phyloP scores from a whole-genome alignment of 1,140 invertebrate genomes.

The Drosophila ficusphila region DNA sequence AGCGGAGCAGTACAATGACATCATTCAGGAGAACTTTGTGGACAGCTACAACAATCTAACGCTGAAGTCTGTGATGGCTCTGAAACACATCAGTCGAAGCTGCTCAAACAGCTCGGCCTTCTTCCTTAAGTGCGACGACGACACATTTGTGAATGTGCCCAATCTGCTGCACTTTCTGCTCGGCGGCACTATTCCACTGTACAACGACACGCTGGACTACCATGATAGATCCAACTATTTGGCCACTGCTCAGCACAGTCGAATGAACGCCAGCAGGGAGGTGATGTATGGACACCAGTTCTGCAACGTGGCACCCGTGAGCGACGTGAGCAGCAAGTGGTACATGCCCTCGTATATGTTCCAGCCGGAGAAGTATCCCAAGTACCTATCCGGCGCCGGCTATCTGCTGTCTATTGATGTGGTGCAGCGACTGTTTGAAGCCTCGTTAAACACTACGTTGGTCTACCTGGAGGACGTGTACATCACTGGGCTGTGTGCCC shows the following conservation, averaged over 20 bases:
- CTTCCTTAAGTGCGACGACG: constrained; percentile 93
- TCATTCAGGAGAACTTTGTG: constrained; percentile 95
- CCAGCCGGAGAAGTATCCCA: constrained; percentile 89
- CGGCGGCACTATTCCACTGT: constrained; percentile 80
- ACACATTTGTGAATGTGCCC: constrained; percentile 92
- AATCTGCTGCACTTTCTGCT: constrained; percentile 85
- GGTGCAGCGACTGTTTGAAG: constrained; percentile 88
- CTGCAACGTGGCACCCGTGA: constrained; percentile 89
- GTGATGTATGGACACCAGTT: constrained; percentile 90
- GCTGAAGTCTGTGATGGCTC: constrained; percentile 93
- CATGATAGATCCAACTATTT: constrained; percentile 57
- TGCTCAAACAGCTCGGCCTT: constrained; percentile 87
- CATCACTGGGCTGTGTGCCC: constrained; percentile 88
- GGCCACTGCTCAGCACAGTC: constrained; percentile 51
- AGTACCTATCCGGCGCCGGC: constrained; percentile 93
- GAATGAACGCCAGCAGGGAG: constrained; percentile 77
- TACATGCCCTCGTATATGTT: constrained; percentile 93
- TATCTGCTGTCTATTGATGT: constrained; percentile 92
- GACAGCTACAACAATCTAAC: constrained; percentile 97
- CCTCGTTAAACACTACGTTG: constrained; percentile 88
- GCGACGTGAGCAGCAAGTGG: constrained; percentile 91
- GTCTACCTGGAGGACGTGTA: constrained; percentile 94
- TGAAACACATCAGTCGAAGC: constrained; percentile 91
- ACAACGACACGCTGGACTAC: constrained; percentile 77
- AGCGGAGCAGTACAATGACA: constrained; percentile 86